Conservation (phyloP, 2,113 vertebrate genomes). For the Poicephalus meyeri region DNA sequence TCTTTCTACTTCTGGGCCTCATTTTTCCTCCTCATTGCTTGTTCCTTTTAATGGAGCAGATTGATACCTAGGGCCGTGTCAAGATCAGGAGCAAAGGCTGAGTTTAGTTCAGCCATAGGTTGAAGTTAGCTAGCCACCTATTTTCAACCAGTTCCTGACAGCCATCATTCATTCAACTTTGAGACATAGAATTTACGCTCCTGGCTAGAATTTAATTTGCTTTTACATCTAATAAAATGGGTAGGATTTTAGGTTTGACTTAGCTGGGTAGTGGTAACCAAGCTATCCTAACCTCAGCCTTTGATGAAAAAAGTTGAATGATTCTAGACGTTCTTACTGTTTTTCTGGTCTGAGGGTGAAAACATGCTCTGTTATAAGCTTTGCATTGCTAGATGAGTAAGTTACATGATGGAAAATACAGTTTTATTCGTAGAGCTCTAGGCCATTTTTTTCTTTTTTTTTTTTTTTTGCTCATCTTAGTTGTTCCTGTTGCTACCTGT, state of each 20-base stretch:
- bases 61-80: slow-evolving; percentile 26
- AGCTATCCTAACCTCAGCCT: background rate
- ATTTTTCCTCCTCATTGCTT: slow-evolving; percentile 44
- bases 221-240: background rate
- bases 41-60: slow-evolving; percentile 47
- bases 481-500: background rate
- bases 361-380: slow-evolving; percentile 21
- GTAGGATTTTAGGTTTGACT: background rate
- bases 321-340: background rate
- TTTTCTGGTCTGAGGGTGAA: slow-evolving; percentile 29
- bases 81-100: background rate
- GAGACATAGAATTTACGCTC: background rate
- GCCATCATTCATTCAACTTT: background rate
- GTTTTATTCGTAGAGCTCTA: slow-evolving; percentile 27
- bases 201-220: background rate
- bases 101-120: background rate
- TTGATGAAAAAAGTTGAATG: background rate
- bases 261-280: background rate
- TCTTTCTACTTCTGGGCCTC: slow-evolving; percentile 49
- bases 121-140: background rate
- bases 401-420: slow-evolving; percentile 17
- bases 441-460: background rate
- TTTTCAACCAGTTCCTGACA: background rate
- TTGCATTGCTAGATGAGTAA: slow-evolving; percentile 44
- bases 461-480: background rate